Evolutionary conservation across 2,797 vertebrate genomes (phyloP).

Genomic region (Pangasius macronema): DNA sequence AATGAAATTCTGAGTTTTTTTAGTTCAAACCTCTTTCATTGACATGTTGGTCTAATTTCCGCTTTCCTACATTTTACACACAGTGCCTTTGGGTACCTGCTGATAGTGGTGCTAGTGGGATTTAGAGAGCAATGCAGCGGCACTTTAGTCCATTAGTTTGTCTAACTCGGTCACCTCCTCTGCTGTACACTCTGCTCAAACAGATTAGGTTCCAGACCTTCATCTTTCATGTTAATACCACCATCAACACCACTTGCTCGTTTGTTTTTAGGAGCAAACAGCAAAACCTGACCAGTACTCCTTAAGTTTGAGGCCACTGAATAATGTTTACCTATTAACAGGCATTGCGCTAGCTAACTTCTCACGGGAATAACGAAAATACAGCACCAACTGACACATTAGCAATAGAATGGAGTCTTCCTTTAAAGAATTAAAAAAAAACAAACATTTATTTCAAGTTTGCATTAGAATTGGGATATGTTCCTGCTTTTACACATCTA

Average conservation of each 20-base stretch:
- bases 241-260: background rate
- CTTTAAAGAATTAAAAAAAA: background rate
- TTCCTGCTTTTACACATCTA: background rate
- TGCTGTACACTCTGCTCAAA: background rate
- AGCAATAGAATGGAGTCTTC: background rate
- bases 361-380: background rate
- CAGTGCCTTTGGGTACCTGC: background rate
- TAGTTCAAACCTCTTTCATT: background rate
- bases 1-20: background rate
- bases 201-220: background rate
- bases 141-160: background rate
- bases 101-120: background rate
- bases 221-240: background rate
- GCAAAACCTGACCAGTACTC: background rate
- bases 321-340: background rate
- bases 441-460: too few species aligned
- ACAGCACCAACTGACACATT: background rate
- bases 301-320: background rate
- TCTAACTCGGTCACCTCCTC: background rate
- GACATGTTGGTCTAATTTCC: background rate
- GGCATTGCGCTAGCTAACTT: background rate
- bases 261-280: background rate
- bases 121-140: background rate
- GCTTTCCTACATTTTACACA: background rate
- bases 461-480: background rate